Evolutionary conservation across 2,113 vertebrate species (phyloP), one percentile per base, ranked within the genome.

Genomic region (Hemiprocne comata): DNA sequence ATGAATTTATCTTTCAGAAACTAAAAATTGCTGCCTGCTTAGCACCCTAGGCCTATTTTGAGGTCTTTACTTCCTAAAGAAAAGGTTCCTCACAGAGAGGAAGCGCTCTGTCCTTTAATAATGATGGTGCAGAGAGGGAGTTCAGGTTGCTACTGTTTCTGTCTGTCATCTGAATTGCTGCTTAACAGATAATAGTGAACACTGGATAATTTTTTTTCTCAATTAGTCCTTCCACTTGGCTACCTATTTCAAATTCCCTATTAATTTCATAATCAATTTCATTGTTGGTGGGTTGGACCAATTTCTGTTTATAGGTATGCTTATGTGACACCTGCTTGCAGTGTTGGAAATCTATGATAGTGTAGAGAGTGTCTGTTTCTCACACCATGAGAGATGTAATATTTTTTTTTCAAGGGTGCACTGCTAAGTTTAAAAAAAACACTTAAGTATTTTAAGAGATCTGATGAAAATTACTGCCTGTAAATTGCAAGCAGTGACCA

Each of bases 231-330:
- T 76, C 19, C 19, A 26, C 15, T 48, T 70, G 33, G 26, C 18
- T 64, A 66, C 8, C 26, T 54, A 8, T 94, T 54, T 86, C 51
- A 74, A 74, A 26, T 69, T 90, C n/a, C 19, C 60, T 51, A 7
- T 72, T 74, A 58, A 87, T 89, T 88, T 86, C 9, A 51, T 87
- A 48, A 50, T 73, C 23, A 15, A 31, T 6, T 84, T 86, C 10
- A 12, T 69, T 40, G 23, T 9, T 66, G 72, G 20, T 44, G 44
- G 5, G 5, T 73, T 86, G 31, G 60, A 46, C 13, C 0, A 0
- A 21, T 25, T 71, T 81, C 15, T 93, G 2, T n/a, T 88, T 61
- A 14, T 70, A 71, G 65, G n/a, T 80, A 36, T 31, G 34, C 26
- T 64, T 80, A 14, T 16, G 26, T 60, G 64, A n/a, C 18, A 58